These are phyloP conservation scores for Cyanoderma ruficeps DNA, from an alignment of 2,113 vertebrate species.

Conservation along the genomic window DNA sequence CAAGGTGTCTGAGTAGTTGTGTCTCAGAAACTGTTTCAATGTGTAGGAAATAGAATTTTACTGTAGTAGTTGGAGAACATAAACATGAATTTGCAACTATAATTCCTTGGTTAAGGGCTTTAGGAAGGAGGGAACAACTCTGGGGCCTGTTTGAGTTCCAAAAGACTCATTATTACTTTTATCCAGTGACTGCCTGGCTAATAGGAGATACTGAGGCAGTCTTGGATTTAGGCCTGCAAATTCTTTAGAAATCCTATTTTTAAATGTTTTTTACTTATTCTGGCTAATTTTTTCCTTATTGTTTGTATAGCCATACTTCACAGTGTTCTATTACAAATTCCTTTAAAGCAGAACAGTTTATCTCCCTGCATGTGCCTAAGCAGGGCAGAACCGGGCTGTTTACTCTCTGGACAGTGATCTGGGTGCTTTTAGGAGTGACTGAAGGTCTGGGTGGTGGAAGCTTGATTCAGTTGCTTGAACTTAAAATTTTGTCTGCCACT, in stretches of 20 bases:
- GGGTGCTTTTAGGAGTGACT: neutral
- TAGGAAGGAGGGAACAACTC: neutral
- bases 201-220: neutral
- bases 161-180: neutral
- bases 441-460: neutral
- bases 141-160: neutral
- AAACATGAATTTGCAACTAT: neutral
- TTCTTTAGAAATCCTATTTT: neutral
- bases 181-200: neutral
- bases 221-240: neutral
- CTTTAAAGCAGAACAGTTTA: neutral
- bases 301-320: neutral
- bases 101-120: neutral
- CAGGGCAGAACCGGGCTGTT: neutral
- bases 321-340: neutral
- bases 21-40: neutral
- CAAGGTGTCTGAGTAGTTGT: neutral
- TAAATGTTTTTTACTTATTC: neutral
- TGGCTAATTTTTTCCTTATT: neutral
- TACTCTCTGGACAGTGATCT: neutral
- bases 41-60: neutral
- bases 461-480: neutral
- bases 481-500: neutral
- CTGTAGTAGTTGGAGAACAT: neutral
- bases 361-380: neutral